Percentiles rank a stretch among this genome's conserved stretches.
Conservation (phyloP, 2,797 vertebrate genomes). For the Pangasius larnaudii region DNA sequence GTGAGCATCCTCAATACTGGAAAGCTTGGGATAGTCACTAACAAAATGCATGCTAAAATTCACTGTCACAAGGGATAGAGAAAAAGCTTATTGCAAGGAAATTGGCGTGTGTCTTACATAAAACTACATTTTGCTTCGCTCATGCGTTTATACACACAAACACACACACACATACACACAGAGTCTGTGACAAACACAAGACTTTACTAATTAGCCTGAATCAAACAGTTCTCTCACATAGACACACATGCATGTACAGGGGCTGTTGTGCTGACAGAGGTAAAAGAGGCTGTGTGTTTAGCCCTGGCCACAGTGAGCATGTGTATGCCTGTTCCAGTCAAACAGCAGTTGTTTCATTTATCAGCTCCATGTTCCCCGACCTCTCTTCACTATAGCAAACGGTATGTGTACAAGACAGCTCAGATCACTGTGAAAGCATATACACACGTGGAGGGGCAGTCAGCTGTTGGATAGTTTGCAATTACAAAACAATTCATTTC, state of each 20-base stretch:
- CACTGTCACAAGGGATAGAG: conserved; percentile 17
- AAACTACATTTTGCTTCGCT: conserved; percentile 20
- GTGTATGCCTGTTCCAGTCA: conserved; percentile 15
- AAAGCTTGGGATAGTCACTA: not conserved
- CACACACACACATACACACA: not conserved
- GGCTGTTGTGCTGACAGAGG: not conserved
- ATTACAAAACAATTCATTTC: conserved; percentile 54
- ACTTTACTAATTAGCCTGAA: conserved; percentile 24
- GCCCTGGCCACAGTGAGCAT: not conserved
- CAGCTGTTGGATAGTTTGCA: conserved; percentile 51
- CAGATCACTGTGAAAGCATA: conserved; percentile 29
- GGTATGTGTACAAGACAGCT: conserved; percentile 39
- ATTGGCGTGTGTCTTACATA: conserved; percentile 3
- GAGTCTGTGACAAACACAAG: not conserved
- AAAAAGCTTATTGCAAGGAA: conserved; percentile 17
- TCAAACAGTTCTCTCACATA: conserved; percentile 10
- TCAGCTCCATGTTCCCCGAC: conserved; percentile 34
- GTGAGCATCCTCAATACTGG: not conserved
- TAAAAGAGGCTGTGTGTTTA: not conserved
- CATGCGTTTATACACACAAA: not conserved
- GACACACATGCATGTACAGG: not conserved
- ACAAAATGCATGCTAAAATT: conserved; percentile 25
- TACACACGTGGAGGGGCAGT: not conserved
- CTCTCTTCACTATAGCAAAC: conserved; percentile 37
- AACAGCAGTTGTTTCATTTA: conserved; percentile 46